Evolutionary conservation across 2,797 vertebrate genomes (phyloP), one percentile per base, ranked within the genome.

Genomic region (Acrossocheilus fasciatus): DNA sequence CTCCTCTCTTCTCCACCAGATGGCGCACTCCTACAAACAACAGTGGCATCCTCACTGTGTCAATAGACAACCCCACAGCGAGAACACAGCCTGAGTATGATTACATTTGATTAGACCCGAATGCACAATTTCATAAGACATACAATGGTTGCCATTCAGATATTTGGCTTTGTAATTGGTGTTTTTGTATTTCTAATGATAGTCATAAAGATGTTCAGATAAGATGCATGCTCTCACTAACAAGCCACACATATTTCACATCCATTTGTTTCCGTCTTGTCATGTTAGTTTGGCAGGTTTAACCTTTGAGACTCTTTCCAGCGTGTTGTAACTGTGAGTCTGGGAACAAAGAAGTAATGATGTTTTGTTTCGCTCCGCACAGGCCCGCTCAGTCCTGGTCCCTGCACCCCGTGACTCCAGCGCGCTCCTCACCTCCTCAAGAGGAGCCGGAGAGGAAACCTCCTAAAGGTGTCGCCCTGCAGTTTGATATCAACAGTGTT

Each of bases 401-500:
- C 47, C 94, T 97, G 86, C 97, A 96, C 87, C 95, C 97, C 17
- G 93, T 95, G 0, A 91, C 96, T 18, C 93, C 95, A 11, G 87
- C 92, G 0, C 91, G 96, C 23, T 92, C 95, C 77, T 80, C 90
- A 0, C 88, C 95, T 88, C 96, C 96, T 83, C 96, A 97, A n/a
- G 95, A 93, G 0, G 94, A 92, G 20, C 96, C 97, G 88, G 95
- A 96, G 90, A 96, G 93, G 92, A 98, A 97, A 91, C 91, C 96
- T 76, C 98, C 98, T 17, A 99, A 98, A 96, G 98, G 98, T 26
- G 98, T 99, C 41, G 94, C 97, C 4, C 89, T 99, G 86, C 96
- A 99, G 87, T 99, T 99, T 91, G 98, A 99, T 91, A 99, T 99
- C 90, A 99, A 99, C 93, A 99, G 98, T 87, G 98, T 99, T 83